Evolutionary conservation across 2,888 invertebrate genomes (phyloP), one percentile per base, ranked within the genome.

Genomic region (Heliconius aoede): DNA sequence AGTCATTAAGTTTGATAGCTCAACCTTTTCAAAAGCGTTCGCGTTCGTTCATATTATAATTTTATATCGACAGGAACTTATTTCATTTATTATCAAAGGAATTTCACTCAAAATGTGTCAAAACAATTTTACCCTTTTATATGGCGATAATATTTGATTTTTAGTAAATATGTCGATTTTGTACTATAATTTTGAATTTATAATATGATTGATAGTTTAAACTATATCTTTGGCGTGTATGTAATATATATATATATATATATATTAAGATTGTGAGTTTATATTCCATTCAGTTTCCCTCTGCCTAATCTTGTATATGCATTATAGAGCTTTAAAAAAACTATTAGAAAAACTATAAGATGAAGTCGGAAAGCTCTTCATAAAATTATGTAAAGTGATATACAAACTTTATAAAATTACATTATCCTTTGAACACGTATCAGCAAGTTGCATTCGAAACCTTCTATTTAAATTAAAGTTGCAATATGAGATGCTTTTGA

Each of bases 81-180:
- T 65, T 36, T 65, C 65, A 65, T 40, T 65, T 65, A 40, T 65
- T 24, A 40, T 65, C 65, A 65, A 65, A 65, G 36, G 65, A 65
- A 65, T 65, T 24, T 65, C 36, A 36, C 65, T 65, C 13, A 40
- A 65, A 65, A 26, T 32, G 24, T 65, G 65, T 65, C 65, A 65
- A 24, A 40, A 36, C 36, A 65, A 64, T 65, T 65, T 65, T 40
- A 65, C 36, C 36, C 65, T 24, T 65, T 55, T 18, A 65, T 15
- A 7, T 5, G 26, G 24, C 65, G 36, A 65, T 65, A 24, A 40
- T 65, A 65, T 40, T 65, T 40, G 65, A 40, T 65, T 40, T 36
- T 24, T 40, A 40, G 24, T 24, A 15, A 40, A 24, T 40, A 26
- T 24, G 8, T 65, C 24, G 65, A 36, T n/a, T 15, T 24, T 36